Percentiles rank a stretch among this genome's conserved stretches.
Conservation (phyloP, 2,888 invertebrate genomes). For the Digitonthophagus gazella region DNA sequence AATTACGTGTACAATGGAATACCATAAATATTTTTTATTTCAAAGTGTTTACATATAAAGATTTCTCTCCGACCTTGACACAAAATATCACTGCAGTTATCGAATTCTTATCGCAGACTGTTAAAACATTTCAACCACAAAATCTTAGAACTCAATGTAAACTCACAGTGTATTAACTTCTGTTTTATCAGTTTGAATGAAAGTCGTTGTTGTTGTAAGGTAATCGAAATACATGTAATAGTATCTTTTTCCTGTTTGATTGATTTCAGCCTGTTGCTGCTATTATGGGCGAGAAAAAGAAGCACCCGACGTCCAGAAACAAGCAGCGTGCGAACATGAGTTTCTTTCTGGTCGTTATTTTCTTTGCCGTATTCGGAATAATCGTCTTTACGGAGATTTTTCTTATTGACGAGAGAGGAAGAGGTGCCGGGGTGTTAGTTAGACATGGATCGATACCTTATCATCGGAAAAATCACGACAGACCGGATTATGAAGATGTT, state of each 20-base stretch:
- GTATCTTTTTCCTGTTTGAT: background rate
- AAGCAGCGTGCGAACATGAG: conserved; percentile 84
- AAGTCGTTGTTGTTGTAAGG: background rate
- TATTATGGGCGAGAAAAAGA: conserved; percentile 18
- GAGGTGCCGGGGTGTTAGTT: conserved; percentile 55
- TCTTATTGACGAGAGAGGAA: conserved; percentile 63
- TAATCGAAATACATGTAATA: background rate
- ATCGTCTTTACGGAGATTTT: conserved; percentile 85
- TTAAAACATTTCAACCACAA: no score
- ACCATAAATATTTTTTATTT: no score
- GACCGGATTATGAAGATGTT: conserved; percentile 70
- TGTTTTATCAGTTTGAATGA: no score
- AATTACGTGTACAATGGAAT: no score
- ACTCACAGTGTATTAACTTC: no score
- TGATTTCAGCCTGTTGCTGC: background rate
- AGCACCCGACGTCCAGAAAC: conserved; percentile 51
- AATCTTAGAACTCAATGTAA: no score
- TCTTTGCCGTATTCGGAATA: conserved; percentile 84
- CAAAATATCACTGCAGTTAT: no score
- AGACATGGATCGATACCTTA: conserved; percentile 57
- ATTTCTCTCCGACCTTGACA: no score
- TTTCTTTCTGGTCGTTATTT: conserved; percentile 87
- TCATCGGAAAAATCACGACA: conserved; percentile 55
- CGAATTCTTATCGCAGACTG: no score
- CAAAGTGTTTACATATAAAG: no score